These are phyloP conservation scores for Heteropelma amictum DNA, from an alignment of 2,888 invertebrate species.

Conservation along the genomic window DNA sequence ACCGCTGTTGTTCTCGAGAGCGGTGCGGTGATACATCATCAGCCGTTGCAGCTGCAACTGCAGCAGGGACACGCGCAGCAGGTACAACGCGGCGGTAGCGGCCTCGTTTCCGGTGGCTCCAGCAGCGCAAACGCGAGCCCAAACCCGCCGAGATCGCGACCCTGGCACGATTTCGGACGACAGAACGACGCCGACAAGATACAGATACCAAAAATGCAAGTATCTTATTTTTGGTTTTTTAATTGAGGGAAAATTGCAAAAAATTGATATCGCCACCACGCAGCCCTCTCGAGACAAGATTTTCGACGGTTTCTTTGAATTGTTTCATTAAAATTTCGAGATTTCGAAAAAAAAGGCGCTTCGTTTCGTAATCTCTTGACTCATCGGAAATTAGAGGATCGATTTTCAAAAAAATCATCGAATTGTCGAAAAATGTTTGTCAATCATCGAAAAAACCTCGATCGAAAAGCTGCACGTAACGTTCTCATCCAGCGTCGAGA, in stretches of 20 bases:
- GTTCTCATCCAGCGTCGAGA: too few relatives aligned
- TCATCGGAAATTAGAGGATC: too few relatives aligned
- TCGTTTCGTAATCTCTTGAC: too few relatives aligned
- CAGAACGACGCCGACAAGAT: conserved; percentile 97
- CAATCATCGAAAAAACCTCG: too few relatives aligned
- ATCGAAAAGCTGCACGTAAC: too few relatives aligned
- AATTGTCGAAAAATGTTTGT: too few relatives aligned
- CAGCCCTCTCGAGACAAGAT: too few relatives aligned
- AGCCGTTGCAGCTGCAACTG: conserved; percentile 78
- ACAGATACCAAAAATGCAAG: conserved; percentile 98
- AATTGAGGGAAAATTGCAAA: not conserved
- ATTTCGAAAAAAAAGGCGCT: too few relatives aligned
- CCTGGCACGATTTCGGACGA: conserved; percentile 96
- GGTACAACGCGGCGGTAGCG: conserved; percentile 80
- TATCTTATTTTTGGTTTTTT: conserved; percentile 65
- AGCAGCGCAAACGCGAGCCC: conserved; percentile 73
- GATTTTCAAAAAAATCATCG: too few relatives aligned
- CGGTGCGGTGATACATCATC: conserved; percentile 79
- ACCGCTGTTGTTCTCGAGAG: conserved; percentile 79
- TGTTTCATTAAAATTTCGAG: too few relatives aligned
- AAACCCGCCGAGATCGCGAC: conserved; percentile 84
- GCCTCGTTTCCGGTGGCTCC: conserved; percentile 70
- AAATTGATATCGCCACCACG: not conserved
- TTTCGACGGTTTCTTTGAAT: too few relatives aligned
- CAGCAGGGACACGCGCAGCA: conserved; percentile 80